Base-by-base conservation (phyloP, 2,797 vertebrate genomes). In the Pteronotus mesoamericanus region DNA sequence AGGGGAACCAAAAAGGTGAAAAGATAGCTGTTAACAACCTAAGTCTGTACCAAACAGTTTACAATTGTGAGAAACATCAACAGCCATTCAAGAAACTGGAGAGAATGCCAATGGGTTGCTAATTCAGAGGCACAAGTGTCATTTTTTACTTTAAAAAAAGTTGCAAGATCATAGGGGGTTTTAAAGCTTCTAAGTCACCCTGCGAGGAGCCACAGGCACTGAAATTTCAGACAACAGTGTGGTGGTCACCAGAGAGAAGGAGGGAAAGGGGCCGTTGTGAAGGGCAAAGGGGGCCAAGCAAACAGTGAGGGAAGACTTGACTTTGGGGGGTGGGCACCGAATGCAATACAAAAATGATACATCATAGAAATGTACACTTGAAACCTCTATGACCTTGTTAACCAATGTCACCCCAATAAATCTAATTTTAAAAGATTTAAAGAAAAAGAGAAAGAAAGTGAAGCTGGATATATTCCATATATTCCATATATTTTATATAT, bases 91-190 rank as follows among this genome's bases (percentile, higher is more conserved):
- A 97, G 77, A 94, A 88, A 66, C 92, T 77, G 94, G 10, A 94
- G 51, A 61, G 87, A 88, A 92, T 59, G 77, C 51, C 96, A 97
- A 72, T 80, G 83, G 74, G 59, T 94, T 90, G 34, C 29, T 97
- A 97, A 86, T 91, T 97, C 78, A 96, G 91, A 96, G 59, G n/a
- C 85, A 97, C 69, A 97, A 97, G 95, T 89, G 34, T 71, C 80
- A 88, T n/a, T 89, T 97, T 97, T 97, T 34, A 97, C 96, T 22
- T 77, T 14, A 74, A 90, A 97, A 53, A 97, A 89, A 93, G 4
- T 95, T 77, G 96, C 59, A 97, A 92, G 46, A 44, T 80, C 87
- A 19, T 72, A 87, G 14, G 26, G 80, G 53, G 46, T 79, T 72
- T 84, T 95, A 84, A 89, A 97, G 78, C 57, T 95, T 96, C 86